Evolutionary conservation across 2,888 invertebrate species (phyloP).

Genomic region (Drosophila eohydei): DNA sequence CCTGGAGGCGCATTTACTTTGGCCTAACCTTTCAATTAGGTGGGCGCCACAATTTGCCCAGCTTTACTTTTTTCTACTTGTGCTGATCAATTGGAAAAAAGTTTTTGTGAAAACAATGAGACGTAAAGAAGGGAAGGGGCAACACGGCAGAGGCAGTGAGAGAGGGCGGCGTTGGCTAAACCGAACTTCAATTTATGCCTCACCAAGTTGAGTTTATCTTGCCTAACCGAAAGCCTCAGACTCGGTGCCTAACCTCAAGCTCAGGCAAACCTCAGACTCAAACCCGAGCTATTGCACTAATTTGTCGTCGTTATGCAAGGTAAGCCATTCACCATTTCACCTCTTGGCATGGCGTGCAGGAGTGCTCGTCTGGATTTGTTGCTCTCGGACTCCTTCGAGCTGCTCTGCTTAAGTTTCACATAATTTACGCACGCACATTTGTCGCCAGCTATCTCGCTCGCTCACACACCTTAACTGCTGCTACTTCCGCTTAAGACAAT

Average conservation of each 20-base stretch:
- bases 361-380: slow-evolving; percentile 33
- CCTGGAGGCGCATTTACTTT: slow-evolving; percentile 35
- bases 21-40: slow-evolving; percentile 13
- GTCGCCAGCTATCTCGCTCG: slow-evolving; percentile 58
- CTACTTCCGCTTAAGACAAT: slow-evolving; percentile 34
- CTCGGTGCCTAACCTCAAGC: slow-evolving; percentile 3
- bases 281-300: slow-evolving; percentile 38
- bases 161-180: slow-evolving; percentile 34
- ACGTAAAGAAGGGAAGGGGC: background rate
- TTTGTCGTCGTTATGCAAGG: slow-evolving; percentile 69
- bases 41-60: slow-evolving; percentile 1
- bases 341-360: slow-evolving; percentile 21
- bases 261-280: background rate
- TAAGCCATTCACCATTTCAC: slow-evolving; percentile 51
- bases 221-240: slow-evolving; percentile 25
- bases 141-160: background rate
- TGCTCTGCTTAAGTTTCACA: slow-evolving; percentile 43
- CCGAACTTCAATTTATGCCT: slow-evolving; percentile 55
- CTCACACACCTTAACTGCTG: slow-evolving; percentile 12
- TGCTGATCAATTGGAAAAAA: slow-evolving; percentile 65
- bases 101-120: slow-evolving; percentile 54
- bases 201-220: slow-evolving; percentile 53
- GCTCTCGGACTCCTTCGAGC: slow-evolving; percentile 16
- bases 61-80: slow-evolving; percentile 1
- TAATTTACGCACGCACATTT: slow-evolving; percentile 74